A percentile compares a stretch with the other conserved stretches of the same genome.
phyloP scores from a whole-genome alignment of 2,888 invertebrate genomes.

The Digitonthophagus gazella region DNA sequence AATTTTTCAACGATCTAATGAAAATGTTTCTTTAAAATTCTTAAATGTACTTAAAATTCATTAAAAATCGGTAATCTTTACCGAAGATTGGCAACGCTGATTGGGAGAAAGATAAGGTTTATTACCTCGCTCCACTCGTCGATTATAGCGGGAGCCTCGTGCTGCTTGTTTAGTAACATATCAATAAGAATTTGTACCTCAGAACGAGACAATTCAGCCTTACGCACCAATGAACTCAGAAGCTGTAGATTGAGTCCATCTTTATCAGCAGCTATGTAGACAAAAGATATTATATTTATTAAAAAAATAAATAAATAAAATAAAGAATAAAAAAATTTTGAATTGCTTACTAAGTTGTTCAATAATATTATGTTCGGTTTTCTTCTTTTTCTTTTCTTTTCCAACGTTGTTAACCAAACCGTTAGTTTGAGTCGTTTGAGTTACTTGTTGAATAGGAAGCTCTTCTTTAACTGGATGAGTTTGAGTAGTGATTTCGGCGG shows the following conservation, averaged over 20 bases:
- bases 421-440: constrained; percentile 38
- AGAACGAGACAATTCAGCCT: constrained; percentile 77
- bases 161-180: constrained; percentile 84
- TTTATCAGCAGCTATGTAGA: constrained; percentile 61
- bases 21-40: background rate
- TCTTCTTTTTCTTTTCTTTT: constrained; percentile 59
- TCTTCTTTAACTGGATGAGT: constrained; percentile 19
- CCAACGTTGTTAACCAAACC: constrained; percentile 38
- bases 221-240: constrained; percentile 65
- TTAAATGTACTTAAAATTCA: background rate
- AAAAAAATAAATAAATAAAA: background rate
- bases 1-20: background rate
- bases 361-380: constrained; percentile 55
- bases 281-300: constrained; percentile 15
- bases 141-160: constrained; percentile 69
- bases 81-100: too few species aligned
- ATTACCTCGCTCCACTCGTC: constrained; percentile 81
- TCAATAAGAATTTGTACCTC: constrained; percentile 90
- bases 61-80: too few species aligned
- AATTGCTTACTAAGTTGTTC: constrained; percentile 56
- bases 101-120: too few species aligned
- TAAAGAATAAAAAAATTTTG: constrained; percentile 5
- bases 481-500: constrained; percentile 19
- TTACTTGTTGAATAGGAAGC: constrained; percentile 20
- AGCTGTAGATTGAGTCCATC: constrained; percentile 69